A percentile compares a stretch with the other conserved stretches of the same genome.
Evolutionary conservation across 2,797 vertebrate genomes (phyloP).

Genomic region (Sylvilagus floridanus): DNA sequence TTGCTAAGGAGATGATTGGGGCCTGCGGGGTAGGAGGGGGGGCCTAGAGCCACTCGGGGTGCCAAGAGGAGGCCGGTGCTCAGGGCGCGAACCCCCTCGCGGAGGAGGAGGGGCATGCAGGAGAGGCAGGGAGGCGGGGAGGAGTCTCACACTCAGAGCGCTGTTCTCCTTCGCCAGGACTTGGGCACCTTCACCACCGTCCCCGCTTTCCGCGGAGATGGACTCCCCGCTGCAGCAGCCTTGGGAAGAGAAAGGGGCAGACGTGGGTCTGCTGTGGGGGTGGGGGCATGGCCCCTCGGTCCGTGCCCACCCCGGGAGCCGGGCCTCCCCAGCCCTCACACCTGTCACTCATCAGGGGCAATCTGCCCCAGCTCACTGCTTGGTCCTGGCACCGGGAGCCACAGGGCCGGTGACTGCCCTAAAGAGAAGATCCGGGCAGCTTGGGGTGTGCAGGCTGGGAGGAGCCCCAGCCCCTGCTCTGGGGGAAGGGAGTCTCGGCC

Average conservation of each 20-base stretch:
- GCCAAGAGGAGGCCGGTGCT: not conserved
- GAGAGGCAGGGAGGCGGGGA: not conserved
- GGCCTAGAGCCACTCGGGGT: not conserved
- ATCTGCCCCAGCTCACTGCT: too few relatives aligned
- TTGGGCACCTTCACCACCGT: slow-evolving; percentile 93
- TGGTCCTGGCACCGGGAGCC: not conserved
- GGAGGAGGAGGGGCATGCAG: too few relatives aligned
- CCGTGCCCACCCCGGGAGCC: not conserved
- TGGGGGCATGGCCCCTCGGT: not conserved
- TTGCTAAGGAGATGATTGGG: not conserved
- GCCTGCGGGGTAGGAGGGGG: not conserved
- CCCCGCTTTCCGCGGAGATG: slow-evolving; percentile 91
- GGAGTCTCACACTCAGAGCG: slow-evolving; percentile 89
- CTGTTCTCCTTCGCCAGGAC: slow-evolving; percentile 92
- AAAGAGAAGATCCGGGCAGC: not conserved
- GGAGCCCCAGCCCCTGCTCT: not conserved
- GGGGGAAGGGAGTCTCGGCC: not conserved
- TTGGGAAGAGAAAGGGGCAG: slow-evolving; percentile 80
- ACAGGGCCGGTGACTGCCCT: not conserved
- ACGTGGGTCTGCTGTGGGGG: too few relatives aligned
- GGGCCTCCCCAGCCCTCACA: not conserved
- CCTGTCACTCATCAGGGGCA: not conserved
- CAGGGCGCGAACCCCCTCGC: rapidly evolving
- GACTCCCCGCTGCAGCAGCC: slow-evolving; percentile 92
- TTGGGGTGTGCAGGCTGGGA: too few relatives aligned